Evolutionary conservation across 2,888 invertebrate species (phyloP).

Genomic region (Callyntrura guangdongensis): DNA sequence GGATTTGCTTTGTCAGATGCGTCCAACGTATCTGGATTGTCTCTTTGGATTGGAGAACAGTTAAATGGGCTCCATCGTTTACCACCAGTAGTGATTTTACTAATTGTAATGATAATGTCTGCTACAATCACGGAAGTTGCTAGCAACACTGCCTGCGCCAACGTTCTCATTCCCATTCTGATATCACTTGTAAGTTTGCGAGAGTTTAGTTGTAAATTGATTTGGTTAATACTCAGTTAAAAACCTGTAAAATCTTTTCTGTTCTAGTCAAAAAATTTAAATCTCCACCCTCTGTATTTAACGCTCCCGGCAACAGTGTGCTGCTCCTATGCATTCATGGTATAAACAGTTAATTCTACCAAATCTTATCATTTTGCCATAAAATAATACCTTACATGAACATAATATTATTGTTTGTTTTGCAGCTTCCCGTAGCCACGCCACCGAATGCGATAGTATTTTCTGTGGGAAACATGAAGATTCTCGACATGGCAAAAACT

Average conservation of each 20-base stretch:
- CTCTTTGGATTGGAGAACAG: conserved; percentile 66
- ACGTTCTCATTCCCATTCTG: conserved; percentile 76
- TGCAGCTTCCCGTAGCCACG: conserved; percentile 90
- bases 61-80: conserved; percentile 56
- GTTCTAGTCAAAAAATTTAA: conserved; percentile 91
- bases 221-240: neutral
- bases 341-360: conserved; percentile 6
- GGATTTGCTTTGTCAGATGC: conserved; percentile 79
- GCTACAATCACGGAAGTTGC: conserved; percentile 79
- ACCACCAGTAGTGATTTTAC: conserved; percentile 56
- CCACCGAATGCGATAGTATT: conserved; percentile 97
- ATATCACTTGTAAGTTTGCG: conserved; percentile 86
- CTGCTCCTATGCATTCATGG: conserved; percentile 94
- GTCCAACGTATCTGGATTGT: conserved; percentile 65
- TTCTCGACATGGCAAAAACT: conserved; percentile 82
- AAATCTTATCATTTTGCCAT: neutral
- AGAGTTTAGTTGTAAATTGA: neutral
- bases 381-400: conserved; percentile 85
- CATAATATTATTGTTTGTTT: conserved; percentile 85
- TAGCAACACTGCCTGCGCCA: conserved; percentile 77
- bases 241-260: conserved; percentile 86
- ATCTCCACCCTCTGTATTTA: conserved; percentile 94
- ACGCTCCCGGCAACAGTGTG: conserved; percentile 96
- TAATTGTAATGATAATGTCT: conserved; percentile 77
- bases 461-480: conserved; percentile 89